Evolutionary conservation across 2,797 vertebrate species (phyloP).

Genomic region (Mormyrops attenuatus): DNA sequence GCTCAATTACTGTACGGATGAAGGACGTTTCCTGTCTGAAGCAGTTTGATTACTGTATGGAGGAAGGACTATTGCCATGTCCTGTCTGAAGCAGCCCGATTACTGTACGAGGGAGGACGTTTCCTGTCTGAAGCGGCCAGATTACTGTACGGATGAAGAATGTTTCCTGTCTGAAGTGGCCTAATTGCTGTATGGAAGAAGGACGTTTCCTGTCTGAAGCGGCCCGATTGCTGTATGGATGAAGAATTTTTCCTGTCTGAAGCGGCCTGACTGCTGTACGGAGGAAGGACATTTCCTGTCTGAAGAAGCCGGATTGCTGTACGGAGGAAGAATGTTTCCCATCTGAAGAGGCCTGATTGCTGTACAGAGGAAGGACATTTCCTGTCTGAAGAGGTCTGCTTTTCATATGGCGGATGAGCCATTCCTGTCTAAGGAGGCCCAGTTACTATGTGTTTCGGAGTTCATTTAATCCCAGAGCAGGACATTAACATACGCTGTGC

Average conservation of each 20-base stretch:
- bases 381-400: neutral
- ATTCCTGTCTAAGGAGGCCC: neutral
- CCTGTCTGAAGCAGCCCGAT: neutral
- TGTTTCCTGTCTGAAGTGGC: neutral
- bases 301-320: constrained; percentile 43
- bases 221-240: neutral
- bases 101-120: neutral
- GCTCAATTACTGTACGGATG: neutral
- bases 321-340: too few relatives aligned
- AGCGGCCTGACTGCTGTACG: neutral
- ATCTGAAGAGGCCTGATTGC: neutral
- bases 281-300: neutral
- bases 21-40: neutral
- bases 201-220: neutral
- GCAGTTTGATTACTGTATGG: rapidly evolving
- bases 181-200: neutral
- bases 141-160: neutral
- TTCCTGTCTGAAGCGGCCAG: neutral
- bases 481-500: neutral
- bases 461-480: neutral
- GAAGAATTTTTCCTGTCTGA: neutral
- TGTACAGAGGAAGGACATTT: constrained; percentile 8
- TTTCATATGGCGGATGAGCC: neutral
- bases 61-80: neutral
- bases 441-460: neutral